These are phyloP conservation scores for Uria aalge DNA, from an alignment of 2,113 vertebrate genomes.

Conservation along the genomic window DNA sequence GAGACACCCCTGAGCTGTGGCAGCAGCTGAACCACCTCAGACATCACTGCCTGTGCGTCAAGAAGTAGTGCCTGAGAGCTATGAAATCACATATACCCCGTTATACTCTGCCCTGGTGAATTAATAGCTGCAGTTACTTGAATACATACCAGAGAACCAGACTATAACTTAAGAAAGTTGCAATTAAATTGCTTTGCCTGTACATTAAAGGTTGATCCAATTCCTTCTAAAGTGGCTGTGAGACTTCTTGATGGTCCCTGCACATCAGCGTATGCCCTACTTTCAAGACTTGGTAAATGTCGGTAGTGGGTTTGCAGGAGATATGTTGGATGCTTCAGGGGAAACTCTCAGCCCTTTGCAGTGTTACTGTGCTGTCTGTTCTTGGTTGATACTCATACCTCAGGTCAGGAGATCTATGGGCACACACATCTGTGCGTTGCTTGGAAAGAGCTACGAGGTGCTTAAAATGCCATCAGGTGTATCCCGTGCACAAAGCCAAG, in stretches of 20 bases:
- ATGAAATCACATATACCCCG: rapidly evolving
- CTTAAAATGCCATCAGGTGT: not conserved
- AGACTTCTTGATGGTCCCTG: not conserved
- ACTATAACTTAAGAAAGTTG: not conserved
- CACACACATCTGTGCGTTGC: not conserved
- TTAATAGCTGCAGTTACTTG: not conserved
- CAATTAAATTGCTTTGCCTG: not conserved
- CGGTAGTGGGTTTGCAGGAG: not conserved
- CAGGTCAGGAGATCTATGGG: not conserved
- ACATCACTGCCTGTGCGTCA: not conserved
- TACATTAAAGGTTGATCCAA: not conserved
- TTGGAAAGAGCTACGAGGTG: not conserved
- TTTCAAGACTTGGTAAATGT: not conserved
- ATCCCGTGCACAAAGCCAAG: not conserved
- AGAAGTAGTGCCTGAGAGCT: not conserved
- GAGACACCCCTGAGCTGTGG: not conserved
- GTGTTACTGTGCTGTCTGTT: not conserved
- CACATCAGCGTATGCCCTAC: not conserved
- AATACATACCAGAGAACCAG: not conserved
- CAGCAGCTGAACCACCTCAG: not conserved
- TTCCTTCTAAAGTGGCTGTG: not conserved
- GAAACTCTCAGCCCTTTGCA: not conserved
- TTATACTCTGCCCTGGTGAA: not conserved
- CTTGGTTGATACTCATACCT: not conserved
- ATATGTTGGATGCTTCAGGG: not conserved